Percentiles rank a stretch among this genome's conserved stretches.
These are phyloP conservation scores for Oncorhynchus mykiss DNA, from an alignment of 2,113 vertebrate species.

Conservation along the genomic window DNA sequence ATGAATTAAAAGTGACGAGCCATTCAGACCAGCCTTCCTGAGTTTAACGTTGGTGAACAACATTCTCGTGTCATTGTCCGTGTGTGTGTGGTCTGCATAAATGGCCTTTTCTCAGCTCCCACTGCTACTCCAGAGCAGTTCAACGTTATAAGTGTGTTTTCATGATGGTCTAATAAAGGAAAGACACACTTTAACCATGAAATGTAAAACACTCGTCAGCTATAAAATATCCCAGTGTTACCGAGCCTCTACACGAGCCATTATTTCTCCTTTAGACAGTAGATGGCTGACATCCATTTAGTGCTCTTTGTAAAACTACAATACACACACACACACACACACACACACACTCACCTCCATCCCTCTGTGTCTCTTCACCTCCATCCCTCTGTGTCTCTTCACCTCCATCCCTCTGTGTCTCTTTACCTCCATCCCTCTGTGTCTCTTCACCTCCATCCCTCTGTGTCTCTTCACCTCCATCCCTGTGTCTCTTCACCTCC, in stretches of 20 bases:
- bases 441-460: too few relatives aligned
- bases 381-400: too few relatives aligned
- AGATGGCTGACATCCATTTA: too few relatives aligned
- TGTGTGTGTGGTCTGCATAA: constrained; percentile 26
- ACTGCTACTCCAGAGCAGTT: constrained; percentile 23
- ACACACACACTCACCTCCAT: too few relatives aligned
- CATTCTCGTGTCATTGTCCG: constrained; percentile 21
- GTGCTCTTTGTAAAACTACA: too few relatives aligned
- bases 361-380: background rate
- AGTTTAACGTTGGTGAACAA: background rate
- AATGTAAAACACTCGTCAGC: constrained; percentile 40
- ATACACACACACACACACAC: background rate
- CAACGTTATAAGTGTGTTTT: constrained; percentile 27
- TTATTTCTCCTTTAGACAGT: constrained; percentile 21
- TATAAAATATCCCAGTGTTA: constrained; percentile 37
- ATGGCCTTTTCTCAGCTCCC: constrained; percentile 7
- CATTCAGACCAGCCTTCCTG: too few relatives aligned
- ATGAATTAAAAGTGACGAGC: too few relatives aligned
- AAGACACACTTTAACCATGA: constrained; percentile 33
- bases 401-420: too few relatives aligned
- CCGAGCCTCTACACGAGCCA: constrained; percentile 24
- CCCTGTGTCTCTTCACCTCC: too few relatives aligned
- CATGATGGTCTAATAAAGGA: constrained; percentile 31
- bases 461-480: background rate
- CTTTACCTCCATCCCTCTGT: background rate